A percentile compares a stretch with the other conserved stretches of the same genome.
Evolutionary conservation across 2,113 vertebrate species (phyloP).

Genomic region (Amia ocellicauda): DNA sequence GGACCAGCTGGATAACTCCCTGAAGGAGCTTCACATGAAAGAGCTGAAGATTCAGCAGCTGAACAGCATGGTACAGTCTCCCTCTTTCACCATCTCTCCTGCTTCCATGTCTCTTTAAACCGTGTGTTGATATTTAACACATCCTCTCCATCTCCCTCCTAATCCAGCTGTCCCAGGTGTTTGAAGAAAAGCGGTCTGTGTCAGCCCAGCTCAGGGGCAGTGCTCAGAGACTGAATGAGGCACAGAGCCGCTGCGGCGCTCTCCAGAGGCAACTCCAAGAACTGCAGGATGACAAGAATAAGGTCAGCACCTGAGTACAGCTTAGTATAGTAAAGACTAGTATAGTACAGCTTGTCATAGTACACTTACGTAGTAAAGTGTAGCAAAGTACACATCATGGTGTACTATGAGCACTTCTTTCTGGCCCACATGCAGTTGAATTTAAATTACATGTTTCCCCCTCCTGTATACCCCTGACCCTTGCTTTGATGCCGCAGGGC

Average conservation of each 20-base stretch:
- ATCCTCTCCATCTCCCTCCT: not conserved
- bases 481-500: conserved; percentile 54
- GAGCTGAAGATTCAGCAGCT: conserved; percentile 71
- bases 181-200: conserved; percentile 70
- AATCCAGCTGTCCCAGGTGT: conserved; percentile 69
- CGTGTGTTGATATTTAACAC: not conserved
- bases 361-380: too few species aligned
- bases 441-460: too few species aligned
- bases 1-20: conserved; percentile 55
- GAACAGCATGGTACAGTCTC: conserved; percentile 62
- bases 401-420: too few species aligned
- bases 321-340: too few species aligned
- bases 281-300: conserved; percentile 39
- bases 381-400: too few species aligned
- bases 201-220: conserved; percentile 58
- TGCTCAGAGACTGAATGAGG: conserved; percentile 49
- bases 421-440: too few species aligned
- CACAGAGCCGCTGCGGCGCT: conserved; percentile 50
- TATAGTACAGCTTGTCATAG: too few species aligned
- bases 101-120: not conserved
- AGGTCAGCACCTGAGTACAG: conserved; percentile 20
- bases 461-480: too few species aligned
- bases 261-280: conserved; percentile 64
- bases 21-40: conserved; percentile 72
- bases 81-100: not conserved